Conservation (phyloP, 2,797 vertebrate species). For the Parauchenoglanis punctatus region DNA sequence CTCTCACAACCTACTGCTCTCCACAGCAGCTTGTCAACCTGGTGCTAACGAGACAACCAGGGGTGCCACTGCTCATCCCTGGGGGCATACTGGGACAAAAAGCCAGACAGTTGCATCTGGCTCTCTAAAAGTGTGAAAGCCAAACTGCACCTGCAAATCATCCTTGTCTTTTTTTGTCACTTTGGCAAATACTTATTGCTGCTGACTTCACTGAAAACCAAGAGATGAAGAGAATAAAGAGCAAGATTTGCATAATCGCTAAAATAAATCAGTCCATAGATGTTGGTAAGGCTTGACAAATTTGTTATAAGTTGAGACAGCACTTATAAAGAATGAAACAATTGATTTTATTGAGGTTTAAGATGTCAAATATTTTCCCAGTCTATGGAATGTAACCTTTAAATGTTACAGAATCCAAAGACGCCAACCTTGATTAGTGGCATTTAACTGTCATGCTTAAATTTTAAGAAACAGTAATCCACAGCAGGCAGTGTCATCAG, state of each 20-base stretch:
- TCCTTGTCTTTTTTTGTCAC: neutral
- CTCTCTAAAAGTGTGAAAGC: slow-evolving; percentile 7
- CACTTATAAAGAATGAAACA: neutral
- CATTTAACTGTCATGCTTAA: slow-evolving; percentile 29
- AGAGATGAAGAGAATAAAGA: neutral
- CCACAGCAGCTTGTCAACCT: slow-evolving; percentile 68
- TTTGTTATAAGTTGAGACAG: neutral
- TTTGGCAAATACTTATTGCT: slow-evolving; percentile 3
- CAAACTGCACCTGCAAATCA: slow-evolving; percentile 26
- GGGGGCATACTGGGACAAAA: slow-evolving; percentile 51
- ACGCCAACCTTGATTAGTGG: slow-evolving; percentile 42
- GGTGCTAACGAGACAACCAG: slow-evolving; percentile 73
- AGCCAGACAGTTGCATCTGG: slow-evolving; percentile 28
- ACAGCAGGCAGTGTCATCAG: slow-evolving; percentile 63
- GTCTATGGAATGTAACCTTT: neutral
- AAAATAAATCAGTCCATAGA: neutral
- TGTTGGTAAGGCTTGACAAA: neutral
- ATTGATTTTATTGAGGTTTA: neutral
- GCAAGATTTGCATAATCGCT: neutral
- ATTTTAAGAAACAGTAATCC: slow-evolving; percentile 43
- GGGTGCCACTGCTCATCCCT: slow-evolving; percentile 62
- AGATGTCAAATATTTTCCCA: slow-evolving; percentile 8
- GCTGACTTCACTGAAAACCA: neutral
- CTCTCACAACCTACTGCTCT: slow-evolving; percentile 49
- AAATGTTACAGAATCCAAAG: slow-evolving; percentile 39